These are phyloP conservation scores for Dipodomys stephensi DNA, from an alignment of 2,113 vertebrate genomes.

Conservation along the genomic window DNA sequence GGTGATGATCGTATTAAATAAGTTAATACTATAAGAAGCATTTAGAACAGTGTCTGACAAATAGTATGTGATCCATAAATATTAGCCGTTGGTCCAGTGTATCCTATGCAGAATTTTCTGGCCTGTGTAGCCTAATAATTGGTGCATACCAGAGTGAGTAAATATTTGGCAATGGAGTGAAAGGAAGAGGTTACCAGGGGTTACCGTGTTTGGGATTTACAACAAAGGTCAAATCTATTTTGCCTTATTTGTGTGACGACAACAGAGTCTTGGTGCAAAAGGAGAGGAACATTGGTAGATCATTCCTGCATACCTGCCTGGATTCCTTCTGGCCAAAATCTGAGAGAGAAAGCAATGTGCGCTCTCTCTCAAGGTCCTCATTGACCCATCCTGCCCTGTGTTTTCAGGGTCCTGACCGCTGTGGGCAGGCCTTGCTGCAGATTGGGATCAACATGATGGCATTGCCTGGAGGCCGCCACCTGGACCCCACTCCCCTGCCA, in stretches of 20 bases:
- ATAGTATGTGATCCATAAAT: background rate
- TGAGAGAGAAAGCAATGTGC: background rate
- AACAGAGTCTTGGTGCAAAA: background rate
- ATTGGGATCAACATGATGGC: constrained; percentile 91
- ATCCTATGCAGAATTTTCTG: background rate
- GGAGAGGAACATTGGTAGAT: background rate
- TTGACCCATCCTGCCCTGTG: constrained; percentile 56
- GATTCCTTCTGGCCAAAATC: background rate
- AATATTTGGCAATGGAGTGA: constrained; percentile 22
- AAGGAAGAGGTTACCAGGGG: background rate
- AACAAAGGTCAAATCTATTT: background rate
- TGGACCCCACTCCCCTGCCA: constrained; percentile 87
- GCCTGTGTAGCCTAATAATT: background rate
- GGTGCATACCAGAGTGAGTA: constrained; percentile 7
- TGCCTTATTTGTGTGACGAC: background rate
- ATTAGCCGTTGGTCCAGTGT: background rate
- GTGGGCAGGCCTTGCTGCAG: constrained; percentile 73
- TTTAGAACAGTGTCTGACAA: background rate
- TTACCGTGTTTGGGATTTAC: background rate
- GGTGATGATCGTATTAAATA: background rate
- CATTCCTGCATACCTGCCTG: background rate
- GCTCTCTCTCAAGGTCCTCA: background rate
- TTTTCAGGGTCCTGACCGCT: constrained; percentile 77
- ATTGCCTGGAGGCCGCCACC: constrained; percentile 88
- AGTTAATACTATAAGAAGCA: background rate